phyloP scores from a whole-genome alignment of 2,113 vertebrate species.

The Onychostruthus taczanowskii region DNA sequence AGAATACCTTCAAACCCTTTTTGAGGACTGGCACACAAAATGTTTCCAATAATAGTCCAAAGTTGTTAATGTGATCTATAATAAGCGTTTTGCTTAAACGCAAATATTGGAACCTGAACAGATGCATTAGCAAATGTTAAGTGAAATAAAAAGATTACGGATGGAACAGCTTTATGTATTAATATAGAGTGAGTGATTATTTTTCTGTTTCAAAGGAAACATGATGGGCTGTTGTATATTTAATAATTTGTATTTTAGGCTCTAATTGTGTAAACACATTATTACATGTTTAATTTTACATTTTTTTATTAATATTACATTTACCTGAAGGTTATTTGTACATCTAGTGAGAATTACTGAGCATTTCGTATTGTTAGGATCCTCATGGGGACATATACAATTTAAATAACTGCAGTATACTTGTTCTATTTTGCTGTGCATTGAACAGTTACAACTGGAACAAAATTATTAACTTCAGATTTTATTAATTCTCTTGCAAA shows the following conservation, averaged over 20 bases:
- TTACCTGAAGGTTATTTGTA: neutral
- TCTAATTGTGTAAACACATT: neutral
- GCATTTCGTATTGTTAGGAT: neutral
- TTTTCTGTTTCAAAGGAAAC: neutral
- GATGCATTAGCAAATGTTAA: neutral
- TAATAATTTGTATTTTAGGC: neutral
- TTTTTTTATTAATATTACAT: neutral
- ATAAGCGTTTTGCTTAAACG: neutral
- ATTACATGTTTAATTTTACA: neutral
- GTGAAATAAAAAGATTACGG: neutral
- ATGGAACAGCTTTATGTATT: neutral
- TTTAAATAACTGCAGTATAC: rapidly evolving
- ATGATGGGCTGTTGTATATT: neutral
- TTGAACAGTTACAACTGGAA: neutral
- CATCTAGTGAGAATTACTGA: neutral
- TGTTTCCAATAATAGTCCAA: neutral
- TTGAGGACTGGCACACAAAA: neutral
- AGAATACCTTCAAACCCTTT: neutral
- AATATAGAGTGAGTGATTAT: neutral
- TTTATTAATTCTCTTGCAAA: neutral
- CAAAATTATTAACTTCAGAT: neutral
- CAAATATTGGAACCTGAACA: neutral
- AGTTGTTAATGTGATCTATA: neutral
- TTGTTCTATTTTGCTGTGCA: neutral
- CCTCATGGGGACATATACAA: rapidly evolving